A percentile compares a stretch with the other conserved stretches of the same genome.
Evolutionary conservation across 2,113 vertebrate species (phyloP).

Genomic region (Lates calcarifer): DNA sequence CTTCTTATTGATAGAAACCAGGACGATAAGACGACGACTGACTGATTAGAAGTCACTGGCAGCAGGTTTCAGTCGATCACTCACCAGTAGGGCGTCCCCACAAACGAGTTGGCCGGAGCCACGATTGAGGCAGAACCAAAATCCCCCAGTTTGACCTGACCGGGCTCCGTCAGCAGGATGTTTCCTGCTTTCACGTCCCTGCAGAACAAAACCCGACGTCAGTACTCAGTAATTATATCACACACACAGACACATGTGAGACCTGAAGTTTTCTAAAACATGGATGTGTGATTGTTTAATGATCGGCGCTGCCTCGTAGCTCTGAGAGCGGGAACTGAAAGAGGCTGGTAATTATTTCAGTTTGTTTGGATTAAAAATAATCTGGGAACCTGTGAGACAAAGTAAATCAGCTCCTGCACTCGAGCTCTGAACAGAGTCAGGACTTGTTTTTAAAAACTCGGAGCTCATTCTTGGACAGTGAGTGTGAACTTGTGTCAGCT

Average conservation of each 20-base stretch:
- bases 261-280: not conserved
- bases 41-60: not conserved
- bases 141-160: slow-evolving; percentile 93
- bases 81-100: slow-evolving; percentile 94
- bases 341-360: too few species aligned
- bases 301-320: too few species aligned
- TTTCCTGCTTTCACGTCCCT: slow-evolving; percentile 95
- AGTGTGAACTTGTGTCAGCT: too few species aligned
- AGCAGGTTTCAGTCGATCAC: not conserved
- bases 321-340: too few species aligned
- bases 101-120: slow-evolving; percentile 93
- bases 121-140: slow-evolving; percentile 93
- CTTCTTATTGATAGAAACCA: too few species aligned
- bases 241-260: not conserved
- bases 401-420: too few species aligned
- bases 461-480: too few species aligned
- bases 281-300: not conserved
- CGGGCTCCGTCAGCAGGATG: slow-evolving; percentile 93
- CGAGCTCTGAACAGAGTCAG: too few species aligned
- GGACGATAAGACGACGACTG: too few species aligned
- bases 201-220: not conserved
- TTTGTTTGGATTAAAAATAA: too few species aligned
- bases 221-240: not conserved
- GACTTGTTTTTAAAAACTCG: too few species aligned
- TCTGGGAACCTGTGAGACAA: too few species aligned